Base-by-base conservation (phyloP, 2,113 vertebrate species). In the Corydoras maculifer region DNA sequence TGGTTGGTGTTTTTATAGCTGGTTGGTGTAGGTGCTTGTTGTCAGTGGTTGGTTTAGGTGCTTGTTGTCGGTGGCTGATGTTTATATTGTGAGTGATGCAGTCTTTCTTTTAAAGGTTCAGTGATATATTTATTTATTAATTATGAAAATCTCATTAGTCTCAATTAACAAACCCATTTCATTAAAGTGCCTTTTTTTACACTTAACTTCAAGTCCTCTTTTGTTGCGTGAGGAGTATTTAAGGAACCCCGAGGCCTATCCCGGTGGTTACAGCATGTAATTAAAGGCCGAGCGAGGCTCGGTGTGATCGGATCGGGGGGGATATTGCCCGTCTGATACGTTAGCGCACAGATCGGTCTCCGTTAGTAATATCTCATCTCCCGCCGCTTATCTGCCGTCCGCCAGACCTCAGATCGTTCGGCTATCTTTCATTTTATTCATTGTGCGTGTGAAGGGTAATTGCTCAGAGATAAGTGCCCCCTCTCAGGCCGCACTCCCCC, bases 391-490 rank as follows among this genome's bases (percentile, higher is more conserved):
- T 86, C 85, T 84, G 57, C 51, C 25, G 78, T 75, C 83, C 75
- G 77, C 78, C 85, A 85, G 82, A 82, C 83, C 78, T 77, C 81
- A 83, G 83, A 85, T 85, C 84, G 79, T 83, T 75, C 82, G 77
- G 75, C 82, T 83, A 86, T 82, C 85, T 86, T 83, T 87, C 83
- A 83, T 82, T 86, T 84, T 80, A 81, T 83, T 86, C 81, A 84
- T 87, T 85, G 85, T 86, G 83, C 80, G 79, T 66, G 82, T 81
- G 80, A 64, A 83, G 80, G 82, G 85, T 86, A 87, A 88, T 89
- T 87, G 85, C 81, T 77, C 81, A 75, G 81, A 85, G 83, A 89
- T 86, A 85, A 86, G 82, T 83, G 76, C 76, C 71, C 83, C 77
- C 77, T 65, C 60, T 51, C 18, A 25, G 18, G 18, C 18, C 18